Evolutionary conservation across 2,113 vertebrate genomes (phyloP), one percentile per base, ranked within the genome.

Genomic region (Prunella fulvescens): DNA sequence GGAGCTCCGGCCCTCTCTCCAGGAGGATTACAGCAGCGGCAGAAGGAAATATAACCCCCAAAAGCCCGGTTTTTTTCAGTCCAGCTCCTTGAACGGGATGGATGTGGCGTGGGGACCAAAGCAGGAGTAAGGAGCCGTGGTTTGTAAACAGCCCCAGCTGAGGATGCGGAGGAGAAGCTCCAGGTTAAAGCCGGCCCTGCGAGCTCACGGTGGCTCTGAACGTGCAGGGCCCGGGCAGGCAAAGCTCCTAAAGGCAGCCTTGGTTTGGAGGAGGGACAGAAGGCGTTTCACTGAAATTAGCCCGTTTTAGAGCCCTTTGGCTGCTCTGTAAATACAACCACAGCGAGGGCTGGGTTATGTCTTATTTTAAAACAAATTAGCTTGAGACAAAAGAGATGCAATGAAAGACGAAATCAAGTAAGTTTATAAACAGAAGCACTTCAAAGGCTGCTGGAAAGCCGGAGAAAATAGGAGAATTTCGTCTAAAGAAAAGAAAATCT

Each of bases 131-230:
- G 35, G 0, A 28, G 70, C 76, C 1, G 3, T 1, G 28, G 74
- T 39, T 47, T 60, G 79, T 50, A 24, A 74, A 42, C 39, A 48
- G 51, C 89, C 45, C 44, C 73, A 11, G 12, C 31, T 5, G 12
- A 62, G 76, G 91, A 60, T 6, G 1, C 1, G 2, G 57, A 51
- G 67, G 80, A 81, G 44, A 64, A 92, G 28, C 42, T 61, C 13
- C 28, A 0, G 3, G 3, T n/a, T 50, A 3, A 9, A 45, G 14
- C 14, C 1, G 12, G 3, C 58, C 56, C 83, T 24, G 1, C 0
- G 3, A 10, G 83, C 53, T 39, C 45, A 20, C 3, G 1, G 26
- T 51, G 77, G 28, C 51, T 71, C n/a, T 9, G 19, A 22, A 6
- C 19, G 0, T 1, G 5, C 74, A 3, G 69, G 58, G 65, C 12